Conservation (phyloP, 1,140 invertebrate species). For the Leucophenga varia region DNA sequence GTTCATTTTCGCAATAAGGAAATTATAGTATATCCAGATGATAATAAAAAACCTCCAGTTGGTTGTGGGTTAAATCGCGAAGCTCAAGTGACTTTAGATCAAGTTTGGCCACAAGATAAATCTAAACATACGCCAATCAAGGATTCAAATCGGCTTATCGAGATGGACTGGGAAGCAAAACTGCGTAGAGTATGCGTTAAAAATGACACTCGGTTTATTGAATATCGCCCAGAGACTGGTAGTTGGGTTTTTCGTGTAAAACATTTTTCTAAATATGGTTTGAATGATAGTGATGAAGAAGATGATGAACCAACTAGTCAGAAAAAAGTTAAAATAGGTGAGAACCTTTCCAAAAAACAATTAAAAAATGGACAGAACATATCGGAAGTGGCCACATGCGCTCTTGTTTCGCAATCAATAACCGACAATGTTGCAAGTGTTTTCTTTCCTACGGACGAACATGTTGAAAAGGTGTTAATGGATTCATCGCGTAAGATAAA, state of each 20-base stretch:
- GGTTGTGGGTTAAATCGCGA: conserved; percentile 87
- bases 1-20: conserved; percentile 77
- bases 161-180: conserved; percentile 87
- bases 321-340: conserved; percentile 44
- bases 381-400: conserved; percentile 36
- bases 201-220: conserved; percentile 86
- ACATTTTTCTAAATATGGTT: conserved; percentile 96
- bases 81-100: conserved; percentile 90
- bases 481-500: conserved; percentile 44
- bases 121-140: conserved; percentile 77
- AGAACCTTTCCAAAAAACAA: conserved; percentile 28
- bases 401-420: conserved; percentile 33
- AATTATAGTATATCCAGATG: conserved; percentile 72
- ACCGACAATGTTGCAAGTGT: conserved; percentile 15
- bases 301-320: conserved; percentile 65
- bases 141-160: conserved; percentile 72
- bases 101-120: conserved; percentile 94
- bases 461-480: conserved; percentile 39
- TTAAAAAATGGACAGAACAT: conserved; percentile 37
- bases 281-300: conserved; percentile 78
- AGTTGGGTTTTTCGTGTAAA: conserved; percentile 94
- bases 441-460: conserved; percentile 41
- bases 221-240: conserved; percentile 92
- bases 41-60: conserved; percentile 70
- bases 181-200: conserved; percentile 81